These are phyloP conservation scores for Heterocephalus glaber DNA, from an alignment of 2,113 vertebrate species.

Conservation along the genomic window DNA sequence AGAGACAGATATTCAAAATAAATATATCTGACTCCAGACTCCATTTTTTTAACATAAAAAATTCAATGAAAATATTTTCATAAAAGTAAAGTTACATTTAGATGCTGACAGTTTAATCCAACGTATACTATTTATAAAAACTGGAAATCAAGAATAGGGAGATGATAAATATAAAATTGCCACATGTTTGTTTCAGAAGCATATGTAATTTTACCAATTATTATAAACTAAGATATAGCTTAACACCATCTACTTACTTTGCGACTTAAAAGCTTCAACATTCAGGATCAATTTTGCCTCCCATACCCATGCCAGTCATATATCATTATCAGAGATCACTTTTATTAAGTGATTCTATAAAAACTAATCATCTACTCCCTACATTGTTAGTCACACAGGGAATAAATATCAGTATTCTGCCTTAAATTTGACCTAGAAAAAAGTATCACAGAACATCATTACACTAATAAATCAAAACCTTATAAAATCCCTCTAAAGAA, in stretches of 20 bases:
- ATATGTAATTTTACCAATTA: neutral
- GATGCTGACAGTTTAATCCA: neutral
- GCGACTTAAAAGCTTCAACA: neutral
- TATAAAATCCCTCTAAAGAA: constrained; percentile 4
- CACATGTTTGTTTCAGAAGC: neutral
- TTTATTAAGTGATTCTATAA: neutral
- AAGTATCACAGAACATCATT: neutral
- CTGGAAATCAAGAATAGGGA: neutral
- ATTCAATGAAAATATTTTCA: neutral
- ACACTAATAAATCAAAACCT: neutral
- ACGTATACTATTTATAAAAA: neutral
- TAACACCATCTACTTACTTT: neutral
- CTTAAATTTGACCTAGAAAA: constrained; percentile 22
- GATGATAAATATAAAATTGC: neutral
- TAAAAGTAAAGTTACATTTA: neutral
- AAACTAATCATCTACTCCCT: neutral
- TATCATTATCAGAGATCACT: neutral
- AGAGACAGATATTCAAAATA: neutral
- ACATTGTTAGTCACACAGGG: neutral
- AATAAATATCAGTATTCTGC: neutral
- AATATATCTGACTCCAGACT: neutral
- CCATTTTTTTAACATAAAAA: neutral
- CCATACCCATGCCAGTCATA: neutral
- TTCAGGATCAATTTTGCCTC: neutral
- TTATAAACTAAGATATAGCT: neutral